These are phyloP conservation scores for Griposia aprilina DNA, from an alignment of 2,888 invertebrate species.

Conservation along the genomic window DNA sequence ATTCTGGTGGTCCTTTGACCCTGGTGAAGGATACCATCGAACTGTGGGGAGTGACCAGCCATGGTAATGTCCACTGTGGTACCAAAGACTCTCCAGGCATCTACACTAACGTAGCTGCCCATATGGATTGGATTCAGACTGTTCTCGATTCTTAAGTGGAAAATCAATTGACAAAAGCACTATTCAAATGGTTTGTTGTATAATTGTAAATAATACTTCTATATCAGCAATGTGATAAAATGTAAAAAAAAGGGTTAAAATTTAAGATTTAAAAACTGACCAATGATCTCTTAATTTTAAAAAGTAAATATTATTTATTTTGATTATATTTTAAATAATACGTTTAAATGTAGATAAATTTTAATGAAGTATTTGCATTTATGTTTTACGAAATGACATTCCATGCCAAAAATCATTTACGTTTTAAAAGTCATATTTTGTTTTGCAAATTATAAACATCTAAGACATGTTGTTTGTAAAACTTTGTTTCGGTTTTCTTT, in stretches of 20 bases:
- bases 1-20: conserved; percentile 78
- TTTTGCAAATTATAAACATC: conserved; percentile 22
- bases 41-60: conserved; percentile 74
- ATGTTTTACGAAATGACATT: conserved; percentile 19
- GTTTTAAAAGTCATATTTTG: conserved; percentile 19
- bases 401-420: not conserved
- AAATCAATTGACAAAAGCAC: conserved; percentile 21
- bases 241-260: conserved; percentile 30
- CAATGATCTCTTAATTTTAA: conserved; percentile 54
- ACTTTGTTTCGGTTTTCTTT: not conserved
- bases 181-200: conserved; percentile 10
- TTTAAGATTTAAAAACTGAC: conserved; percentile 30
- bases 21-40: conserved; percentile 64
- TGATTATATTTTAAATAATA: conserved; percentile 31
- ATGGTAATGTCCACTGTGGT: conserved; percentile 72
- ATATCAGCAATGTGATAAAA: conserved; percentile 41
- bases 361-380: conserved; percentile 42
- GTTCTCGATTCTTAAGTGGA: conserved; percentile 46
- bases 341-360: conserved; percentile 42
- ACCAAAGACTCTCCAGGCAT: conserved; percentile 73
- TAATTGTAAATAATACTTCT: conserved; percentile 35
- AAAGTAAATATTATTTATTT: conserved; percentile 31
- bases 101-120: conserved; percentile 73
- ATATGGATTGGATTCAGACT: conserved; percentile 72
- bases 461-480: not conserved